Evolutionary conservation across 2,113 vertebrate genomes (phyloP).

Genomic region (Gobio gobio): DNA sequence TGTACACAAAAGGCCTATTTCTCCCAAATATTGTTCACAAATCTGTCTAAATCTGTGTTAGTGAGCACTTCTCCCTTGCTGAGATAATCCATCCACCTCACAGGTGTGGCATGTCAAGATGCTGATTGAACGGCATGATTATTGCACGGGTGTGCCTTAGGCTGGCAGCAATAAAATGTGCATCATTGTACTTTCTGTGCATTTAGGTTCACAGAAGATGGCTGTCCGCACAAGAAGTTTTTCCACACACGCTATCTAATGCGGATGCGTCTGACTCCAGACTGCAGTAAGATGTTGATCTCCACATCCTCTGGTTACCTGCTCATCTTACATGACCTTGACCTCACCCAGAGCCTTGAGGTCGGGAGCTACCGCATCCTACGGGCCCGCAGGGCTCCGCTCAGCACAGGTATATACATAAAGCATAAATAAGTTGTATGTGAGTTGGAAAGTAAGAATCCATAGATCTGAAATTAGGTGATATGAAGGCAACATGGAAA

Average conservation of each 20-base stretch:
- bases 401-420: constrained; percentile 83
- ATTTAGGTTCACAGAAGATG: constrained; percentile 92
- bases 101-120: too few species aligned
- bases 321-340: constrained; percentile 95
- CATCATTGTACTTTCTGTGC: neutral
- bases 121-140: too few species aligned
- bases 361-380: constrained; percentile 96
- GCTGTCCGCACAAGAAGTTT: constrained; percentile 98
- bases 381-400: constrained; percentile 88
- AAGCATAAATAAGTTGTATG: neutral
- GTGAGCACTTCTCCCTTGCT: too few species aligned
- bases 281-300: constrained; percentile 99
- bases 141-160: too few species aligned
- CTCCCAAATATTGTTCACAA: too few species aligned
- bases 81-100: too few species aligned
- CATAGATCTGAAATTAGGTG: neutral
- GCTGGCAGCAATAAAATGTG: neutral
- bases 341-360: constrained; percentile 96
- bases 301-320: constrained; percentile 98
- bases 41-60: too few species aligned
- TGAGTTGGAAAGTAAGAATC: neutral
- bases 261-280: constrained; percentile 96
- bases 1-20: too few species aligned
- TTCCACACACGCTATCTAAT: constrained; percentile 98
- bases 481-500: neutral